These are phyloP conservation scores for Hydropsyche tenuis DNA, from an alignment of 1,140 invertebrate species.

Conservation along the genomic window DNA sequence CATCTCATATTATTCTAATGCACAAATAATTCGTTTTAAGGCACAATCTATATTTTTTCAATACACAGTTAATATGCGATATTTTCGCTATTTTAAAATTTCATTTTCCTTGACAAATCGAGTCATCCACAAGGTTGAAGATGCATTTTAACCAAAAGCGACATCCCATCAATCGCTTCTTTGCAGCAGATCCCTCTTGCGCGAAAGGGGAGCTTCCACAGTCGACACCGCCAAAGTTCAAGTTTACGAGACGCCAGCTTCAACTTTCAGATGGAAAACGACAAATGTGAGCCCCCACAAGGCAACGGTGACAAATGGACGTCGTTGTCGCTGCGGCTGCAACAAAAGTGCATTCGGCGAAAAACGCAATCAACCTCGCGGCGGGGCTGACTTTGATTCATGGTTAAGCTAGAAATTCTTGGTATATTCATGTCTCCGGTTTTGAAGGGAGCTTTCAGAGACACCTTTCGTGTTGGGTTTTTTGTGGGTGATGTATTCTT, in stretches of 20 bases:
- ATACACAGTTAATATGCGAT: too few species aligned
- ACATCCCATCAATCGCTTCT: neutral
- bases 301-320: conserved; percentile 3
- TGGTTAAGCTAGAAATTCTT: neutral
- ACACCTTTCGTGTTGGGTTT: too few species aligned
- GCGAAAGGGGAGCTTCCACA: neutral
- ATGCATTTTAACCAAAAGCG: too few species aligned
- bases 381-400: neutral
- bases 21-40: too few species aligned
- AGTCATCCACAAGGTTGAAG: too few species aligned
- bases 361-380: conserved; percentile 5
- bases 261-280: neutral
- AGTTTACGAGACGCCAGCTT: neutral
- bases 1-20: too few species aligned
- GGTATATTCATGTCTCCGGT: neutral
- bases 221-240: conserved; percentile 1
- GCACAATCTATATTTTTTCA: too few species aligned
- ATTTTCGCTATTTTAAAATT: too few species aligned
- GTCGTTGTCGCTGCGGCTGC: neutral
- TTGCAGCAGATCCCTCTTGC: neutral
- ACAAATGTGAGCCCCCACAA: neutral
- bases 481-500: too few species aligned
- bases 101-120: too few species aligned
- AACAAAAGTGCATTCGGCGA: neutral
- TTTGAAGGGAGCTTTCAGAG: neutral